These are phyloP conservation scores for Limanda limanda DNA, from an alignment of 2,113 vertebrate genomes.

Conservation along the genomic window DNA sequence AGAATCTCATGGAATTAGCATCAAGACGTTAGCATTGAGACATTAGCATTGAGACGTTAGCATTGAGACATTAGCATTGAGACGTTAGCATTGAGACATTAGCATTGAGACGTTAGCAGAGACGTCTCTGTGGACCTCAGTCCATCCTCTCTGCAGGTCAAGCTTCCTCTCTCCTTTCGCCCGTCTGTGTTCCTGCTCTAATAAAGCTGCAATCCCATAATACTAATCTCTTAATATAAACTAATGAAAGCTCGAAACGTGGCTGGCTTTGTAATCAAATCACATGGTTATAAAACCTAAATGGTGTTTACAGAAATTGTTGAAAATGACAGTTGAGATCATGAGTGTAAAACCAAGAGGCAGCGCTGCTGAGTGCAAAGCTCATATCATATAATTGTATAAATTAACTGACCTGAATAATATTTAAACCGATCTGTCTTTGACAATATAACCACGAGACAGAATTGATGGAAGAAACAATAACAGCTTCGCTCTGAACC, in stretches of 20 bases:
- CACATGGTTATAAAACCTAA: conserved; percentile 36
- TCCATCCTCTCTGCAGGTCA: neutral
- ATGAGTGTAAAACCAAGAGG: conserved; percentile 1
- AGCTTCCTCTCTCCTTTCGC: too few relatives aligned
- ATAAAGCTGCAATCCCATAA: conserved; percentile 40
- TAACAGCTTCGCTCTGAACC: neutral
- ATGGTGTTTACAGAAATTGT: conserved; percentile 31
- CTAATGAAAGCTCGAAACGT: conserved; percentile 26
- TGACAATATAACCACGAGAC: too few relatives aligned
- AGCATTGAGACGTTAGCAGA: too few relatives aligned
- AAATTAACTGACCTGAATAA: too few relatives aligned
- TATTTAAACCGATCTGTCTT: too few relatives aligned
- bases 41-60: too few relatives aligned
- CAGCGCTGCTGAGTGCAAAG: neutral
- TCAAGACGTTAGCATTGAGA: too few relatives aligned
- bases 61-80: too few relatives aligned
- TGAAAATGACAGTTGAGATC: conserved; percentile 5
- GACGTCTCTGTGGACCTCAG: neutral
- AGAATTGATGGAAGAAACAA: neutral
- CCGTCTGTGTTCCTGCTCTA: neutral
- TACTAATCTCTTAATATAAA: conserved; percentile 29
- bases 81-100: too few relatives aligned
- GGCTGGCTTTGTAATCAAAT: conserved; percentile 46
- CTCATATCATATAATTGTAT: too few relatives aligned
- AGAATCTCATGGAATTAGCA: too few relatives aligned